These are phyloP conservation scores for western clawed frog (Xenopus tropicalis) DNA, from an alignment of 2,113 vertebrate species.

Conservation along the genomic window UCB_Xtro_10.0 CM004444.2:146144501-146145000, in stretches of 20 bases:
- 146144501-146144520: too few species aligned
- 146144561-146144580: background rate
- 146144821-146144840: constrained; percentile 6
- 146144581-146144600: constrained; percentile 5
- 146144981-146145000: too few species aligned
- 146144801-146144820: constrained; percentile 25
- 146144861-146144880: constrained; percentile 36
- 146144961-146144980: too few species aligned
- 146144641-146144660: background rate
- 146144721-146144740: constrained; percentile 44
- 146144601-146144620: constrained; percentile 3
- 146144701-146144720: constrained; percentile 44
- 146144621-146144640: background rate
- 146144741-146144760: constrained; percentile 38
- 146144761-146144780: constrained; percentile 35
- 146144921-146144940: too few species aligned
- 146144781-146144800: constrained; percentile 39
- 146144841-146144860: constrained; percentile 38
- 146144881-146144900: constrained; percentile 18
- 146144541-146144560: too few species aligned
- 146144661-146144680: constrained; percentile 11
- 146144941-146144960: too few species aligned
- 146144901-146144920: too few species aligned
- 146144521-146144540: too few species aligned
- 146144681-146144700: constrained; percentile 30